Evolutionary conservation across 2,888 invertebrate genomes (phyloP).

Genomic region (Phrixothrix hirtus): DNA sequence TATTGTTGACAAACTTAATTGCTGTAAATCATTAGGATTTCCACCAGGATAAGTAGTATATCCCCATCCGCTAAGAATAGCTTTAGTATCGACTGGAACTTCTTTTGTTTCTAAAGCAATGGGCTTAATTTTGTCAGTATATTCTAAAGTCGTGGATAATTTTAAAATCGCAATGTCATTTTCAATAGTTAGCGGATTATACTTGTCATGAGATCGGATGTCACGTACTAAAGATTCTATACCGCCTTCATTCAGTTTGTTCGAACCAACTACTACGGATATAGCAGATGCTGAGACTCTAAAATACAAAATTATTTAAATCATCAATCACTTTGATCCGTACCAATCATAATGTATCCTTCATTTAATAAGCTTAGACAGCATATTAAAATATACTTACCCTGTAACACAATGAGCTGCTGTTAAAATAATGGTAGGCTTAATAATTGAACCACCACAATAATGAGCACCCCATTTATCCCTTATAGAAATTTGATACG

Average conservation of each 20-base stretch:
- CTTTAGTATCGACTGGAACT: constrained; percentile 49
- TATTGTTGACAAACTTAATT: constrained; percentile 58
- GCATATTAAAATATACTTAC: too few species aligned
- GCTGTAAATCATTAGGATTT: constrained; percentile 60
- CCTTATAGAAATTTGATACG: constrained; percentile 61
- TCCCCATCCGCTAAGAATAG: constrained; percentile 59
- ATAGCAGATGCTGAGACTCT: constrained; percentile 42
- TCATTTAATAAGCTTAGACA: too few species aligned
- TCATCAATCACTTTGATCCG: too few species aligned
- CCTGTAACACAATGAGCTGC: constrained; percentile 37
- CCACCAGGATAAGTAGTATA: constrained; percentile 60
- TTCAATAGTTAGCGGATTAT: constrained; percentile 16
- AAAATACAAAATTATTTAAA: too few species aligned
- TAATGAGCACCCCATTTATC: constrained; percentile 60
- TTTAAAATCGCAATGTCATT: constrained; percentile 38
- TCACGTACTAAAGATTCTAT: constrained; percentile 39
- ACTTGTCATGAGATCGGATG: constrained; percentile 35
- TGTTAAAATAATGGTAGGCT: constrained; percentile 52
- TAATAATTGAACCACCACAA: constrained; percentile 64
- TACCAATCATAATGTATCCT: too few species aligned
- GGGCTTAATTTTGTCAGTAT: constrained; percentile 25
- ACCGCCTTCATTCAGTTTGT: constrained; percentile 45
- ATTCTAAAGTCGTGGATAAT: constrained; percentile 22
- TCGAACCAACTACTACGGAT: constrained; percentile 47
- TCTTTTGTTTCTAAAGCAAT: constrained; percentile 45